Evolutionary conservation across 2,113 vertebrate species (phyloP).

Genomic region (Tonatia bakeri): DNA sequence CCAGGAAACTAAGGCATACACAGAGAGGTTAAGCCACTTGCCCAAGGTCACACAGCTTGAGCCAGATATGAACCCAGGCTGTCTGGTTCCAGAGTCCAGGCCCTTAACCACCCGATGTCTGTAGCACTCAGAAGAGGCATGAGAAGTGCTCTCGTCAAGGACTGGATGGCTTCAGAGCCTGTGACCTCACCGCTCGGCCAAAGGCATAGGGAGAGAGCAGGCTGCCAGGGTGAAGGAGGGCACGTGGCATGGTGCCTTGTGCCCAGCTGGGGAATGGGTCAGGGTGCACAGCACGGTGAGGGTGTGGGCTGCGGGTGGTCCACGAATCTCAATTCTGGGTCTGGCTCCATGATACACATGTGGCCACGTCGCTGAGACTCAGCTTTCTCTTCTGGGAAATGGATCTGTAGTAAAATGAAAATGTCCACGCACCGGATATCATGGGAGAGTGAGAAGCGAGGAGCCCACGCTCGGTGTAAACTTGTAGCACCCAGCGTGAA

Average conservation of each 20-base stretch:
- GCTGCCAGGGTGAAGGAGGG: not conserved
- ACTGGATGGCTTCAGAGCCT: not conserved
- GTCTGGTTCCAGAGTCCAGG: not conserved
- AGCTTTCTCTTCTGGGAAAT: not conserved
- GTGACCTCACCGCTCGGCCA: not conserved
- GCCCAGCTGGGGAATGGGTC: not conserved
- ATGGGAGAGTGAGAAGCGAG: not conserved
- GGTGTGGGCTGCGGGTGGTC: not conserved
- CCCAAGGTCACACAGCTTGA: not conserved
- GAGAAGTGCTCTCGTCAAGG: not conserved
- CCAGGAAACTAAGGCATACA: not conserved
- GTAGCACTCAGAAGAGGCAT: not conserved
- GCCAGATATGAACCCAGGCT: not conserved
- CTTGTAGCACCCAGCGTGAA: not conserved
- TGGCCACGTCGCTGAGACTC: not conserved
- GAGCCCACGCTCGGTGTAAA: not conserved
- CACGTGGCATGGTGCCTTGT: not conserved
- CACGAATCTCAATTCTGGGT: not conserved
- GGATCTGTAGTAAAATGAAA: not conserved
- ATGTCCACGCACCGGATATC: not conserved
- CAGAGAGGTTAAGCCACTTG: not conserved
- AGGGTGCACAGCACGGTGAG: rapidly evolving
- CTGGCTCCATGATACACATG: not conserved
- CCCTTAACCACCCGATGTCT: not conserved
- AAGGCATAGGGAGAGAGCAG: not conserved